Evolutionary conservation across 1,140 invertebrate species (phyloP), one percentile per base, ranked within the genome.

Genomic region (Brachionus calyciflorus): DNA sequence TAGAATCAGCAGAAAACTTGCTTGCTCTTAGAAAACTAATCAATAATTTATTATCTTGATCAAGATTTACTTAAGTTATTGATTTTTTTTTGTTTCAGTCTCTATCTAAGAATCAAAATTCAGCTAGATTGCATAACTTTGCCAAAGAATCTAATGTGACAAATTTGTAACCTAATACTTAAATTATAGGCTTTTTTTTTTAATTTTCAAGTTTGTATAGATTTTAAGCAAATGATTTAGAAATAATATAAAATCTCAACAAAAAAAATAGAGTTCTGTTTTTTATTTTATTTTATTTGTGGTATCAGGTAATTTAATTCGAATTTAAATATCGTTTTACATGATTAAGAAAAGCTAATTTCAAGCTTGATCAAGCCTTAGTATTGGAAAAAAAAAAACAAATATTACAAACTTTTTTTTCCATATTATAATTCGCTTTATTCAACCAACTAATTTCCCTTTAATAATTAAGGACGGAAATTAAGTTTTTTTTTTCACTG

Each of bases 221-320:
- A 17, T 37, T 37, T 26, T 19, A 33, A 60, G 33, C 28, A 60
- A 60, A 60, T 60, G 28, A 60, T 33, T 37, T 7, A 49, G 37
- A 37, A 60, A 33, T 33, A 33, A 33, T 33, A 9, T 33, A 5
- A 33, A 60, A 0, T 60, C 28, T 17, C 37, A 19, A 17, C n/a
- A n/a, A n/a, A n/a, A n/a, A n/a, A n/a, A n/a, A n/a, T n/a, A n/a
- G n/a, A n/a, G n/a, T n/a, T n/a, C n/a, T n/a, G n/a, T n/a, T n/a
- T n/a, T n/a, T n/a, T n/a, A n/a, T n/a, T n/a, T n/a, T n/a, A n/a
- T n/a, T n/a, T n/a, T n/a, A n/a, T n/a, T n/a, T n/a, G n/a, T n/a
- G n/a, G n/a, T n/a, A n/a, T n/a, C 55, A 60, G 55, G 55, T 60
- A 60, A 60, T 60, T 60, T 41, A 60, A 60, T 60, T 60, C 55